Base-by-base conservation (phyloP, 2,888 invertebrate genomes). In the Tenthredo notha region DNA sequence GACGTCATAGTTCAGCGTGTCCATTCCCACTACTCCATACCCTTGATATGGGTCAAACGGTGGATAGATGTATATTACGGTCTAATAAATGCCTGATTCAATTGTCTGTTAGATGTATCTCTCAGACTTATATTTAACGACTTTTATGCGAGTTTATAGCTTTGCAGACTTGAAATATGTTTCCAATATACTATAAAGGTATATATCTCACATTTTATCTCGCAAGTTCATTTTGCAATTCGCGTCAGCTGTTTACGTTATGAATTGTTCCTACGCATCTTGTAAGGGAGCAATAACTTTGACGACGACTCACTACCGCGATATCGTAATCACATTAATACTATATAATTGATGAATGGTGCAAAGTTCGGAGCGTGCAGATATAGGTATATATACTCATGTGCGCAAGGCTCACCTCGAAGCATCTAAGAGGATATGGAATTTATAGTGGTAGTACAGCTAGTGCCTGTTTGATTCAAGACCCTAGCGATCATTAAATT, bases 301-400 rank as follows among this genome's bases (percentile, higher is more conserved):
- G 43, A 50, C 21, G 15, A 6, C 50, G 47, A 75, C 43, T 33
- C 12, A 18, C 25, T 77, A 50, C 47, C 54, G 77, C 50, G 77
- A 77, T 77, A 77, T 50, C 29, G 50, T 18, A 29, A 72, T 72
- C 29, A 77, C 77, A 77, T 50, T 21, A 50, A n/a, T 37, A 21
- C 33, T n/a, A 6, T 77, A 50, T 29, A 33, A 77, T 77, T 50
- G 77, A 50, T 5, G 15, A 50, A 77, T 50, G 50, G 77, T 50
- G 77, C 77, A 50, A 74, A 77, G 50, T 77, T 77, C 77, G 29
- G 29, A 77, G 40, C 72, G n/a, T n/a, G 6, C 40, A 43, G 72
- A 40, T 72, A 72, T 72, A 40, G 50, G 50, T n/a, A 33, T 77
- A 50, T 15, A 33, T 33, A 18, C 4, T 47, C 33, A 43, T 29